Base-by-base conservation (phyloP, 2,888 invertebrate species). In the Oligia strigilis region DNA sequence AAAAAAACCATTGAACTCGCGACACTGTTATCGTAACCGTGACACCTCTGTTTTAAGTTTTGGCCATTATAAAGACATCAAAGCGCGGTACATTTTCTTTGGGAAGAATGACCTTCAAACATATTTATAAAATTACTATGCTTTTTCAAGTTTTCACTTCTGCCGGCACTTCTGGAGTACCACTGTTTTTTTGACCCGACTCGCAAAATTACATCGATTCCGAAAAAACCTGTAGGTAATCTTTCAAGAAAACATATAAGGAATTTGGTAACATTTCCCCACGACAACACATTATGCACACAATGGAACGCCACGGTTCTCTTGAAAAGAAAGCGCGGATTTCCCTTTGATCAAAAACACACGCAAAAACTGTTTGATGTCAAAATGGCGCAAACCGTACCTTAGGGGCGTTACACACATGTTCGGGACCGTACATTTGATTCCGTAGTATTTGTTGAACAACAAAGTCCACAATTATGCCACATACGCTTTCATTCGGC, bases 301-400 rank as follows among this genome's bases (percentile, higher is more conserved):
- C 70, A 80, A 87, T 66, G 29, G 43, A 77, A 73, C 40, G 60
- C 74, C 66, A 78, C 74, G 52, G 40, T 60, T 76, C n/a, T 17
- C 69, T 69, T 58, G 14, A 49, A 86, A 81, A 60, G 36, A 65
- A 88, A 87, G 55, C 62, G n/a, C 29, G 69, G 55, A 71, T 78
- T 88, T 85, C 65, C 19, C 62, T 89, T 86, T 90, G 80, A 86
- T 76, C 74, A 70, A 69, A 74, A 83, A 78, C 81, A 81, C 81
- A 80, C 77, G 78, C 72, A 40, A 17, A 29, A 79, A 40, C 78
- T 78, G 73, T 89, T 90, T 90, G 86, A 87, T 81, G 81, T 80
- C 80, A 75, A 85, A 87, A 84, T 40, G 72, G 60, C 75, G 65
- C 36, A 66, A 82, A 80, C 81, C 49, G 49, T 76, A n/a, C 11